These are phyloP conservation scores for Sebastes oblongus DNA, from an alignment of 2,797 vertebrate genomes.

Conservation along the genomic window DNA sequence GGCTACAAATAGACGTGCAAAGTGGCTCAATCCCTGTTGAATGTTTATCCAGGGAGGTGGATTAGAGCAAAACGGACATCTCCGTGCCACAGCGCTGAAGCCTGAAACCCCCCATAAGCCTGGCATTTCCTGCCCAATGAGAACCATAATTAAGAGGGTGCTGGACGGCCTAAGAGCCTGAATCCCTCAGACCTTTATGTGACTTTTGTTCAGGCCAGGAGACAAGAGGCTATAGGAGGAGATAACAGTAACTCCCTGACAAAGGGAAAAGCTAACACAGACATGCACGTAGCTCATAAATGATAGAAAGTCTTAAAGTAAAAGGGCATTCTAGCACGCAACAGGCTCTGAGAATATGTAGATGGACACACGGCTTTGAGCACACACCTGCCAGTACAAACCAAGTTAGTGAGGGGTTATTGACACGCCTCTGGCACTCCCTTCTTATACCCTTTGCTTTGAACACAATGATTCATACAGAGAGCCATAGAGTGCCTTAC, in stretches of 20 bases:
- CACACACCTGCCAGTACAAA: conserved; percentile 42
- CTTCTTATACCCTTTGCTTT: conserved; percentile 48
- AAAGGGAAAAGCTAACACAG: conserved; percentile 49
- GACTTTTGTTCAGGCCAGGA: conserved; percentile 62
- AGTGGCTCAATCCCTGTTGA: conserved; percentile 73
- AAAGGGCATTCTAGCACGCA: conserved; percentile 42
- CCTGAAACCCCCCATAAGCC: conserved; percentile 76
- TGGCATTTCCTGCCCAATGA: conserved; percentile 77
- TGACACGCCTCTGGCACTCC: conserved; percentile 33
- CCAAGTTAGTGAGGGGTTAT: conserved; percentile 30
- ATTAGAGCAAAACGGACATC: conserved; percentile 76
- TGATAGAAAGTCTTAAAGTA: conserved; percentile 36
- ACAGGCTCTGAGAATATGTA: conserved; percentile 30
- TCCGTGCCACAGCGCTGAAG: conserved; percentile 62
- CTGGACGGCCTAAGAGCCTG: conserved; percentile 63
- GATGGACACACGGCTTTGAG: neutral
- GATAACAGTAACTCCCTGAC: conserved; percentile 49
- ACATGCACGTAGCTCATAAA: conserved; percentile 52
- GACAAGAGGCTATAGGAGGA: conserved; percentile 41
- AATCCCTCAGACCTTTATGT: conserved; percentile 67
- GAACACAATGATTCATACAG: conserved; percentile 41
- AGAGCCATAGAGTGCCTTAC: conserved; percentile 54
- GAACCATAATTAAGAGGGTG: conserved; percentile 78
- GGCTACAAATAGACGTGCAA: conserved; percentile 78
- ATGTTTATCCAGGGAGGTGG: conserved; percentile 77